phyloP scores from a whole-genome alignment of 2,888 invertebrate genomes.

The Eupithecia subumbrata region DNA sequence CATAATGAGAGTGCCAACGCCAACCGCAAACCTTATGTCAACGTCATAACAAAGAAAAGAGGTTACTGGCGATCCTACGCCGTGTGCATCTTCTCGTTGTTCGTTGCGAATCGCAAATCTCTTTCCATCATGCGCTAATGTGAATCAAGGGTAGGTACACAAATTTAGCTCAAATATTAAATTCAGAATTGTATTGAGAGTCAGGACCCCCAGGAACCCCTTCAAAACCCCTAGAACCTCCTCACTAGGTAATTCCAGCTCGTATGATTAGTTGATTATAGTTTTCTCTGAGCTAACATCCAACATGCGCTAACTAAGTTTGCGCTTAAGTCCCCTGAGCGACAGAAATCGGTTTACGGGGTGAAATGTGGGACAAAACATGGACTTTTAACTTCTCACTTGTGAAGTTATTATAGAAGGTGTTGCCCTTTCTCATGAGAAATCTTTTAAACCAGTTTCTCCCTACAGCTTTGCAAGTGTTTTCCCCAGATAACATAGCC shows the following conservation, averaged over 20 bases:
- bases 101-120: too few species aligned
- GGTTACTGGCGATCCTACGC: too few species aligned
- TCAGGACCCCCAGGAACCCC: neutral
- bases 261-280: slow-evolving; percentile 19
- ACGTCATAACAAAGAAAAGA: too few species aligned
- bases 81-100: too few species aligned
- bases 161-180: neutral
- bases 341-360: slow-evolving; percentile 67
- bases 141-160: neutral
- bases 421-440: too few species aligned
- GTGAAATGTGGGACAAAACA: slow-evolving; percentile 36
- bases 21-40: too few species aligned
- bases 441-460: too few species aligned
- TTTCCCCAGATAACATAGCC: too few species aligned
- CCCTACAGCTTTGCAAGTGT: too few species aligned
- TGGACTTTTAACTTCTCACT: neutral
- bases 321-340: slow-evolving; percentile 55
- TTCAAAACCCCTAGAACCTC: neutral
- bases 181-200: neutral
- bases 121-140: neutral
- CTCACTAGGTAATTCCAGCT: slow-evolving; percentile 20
- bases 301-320: slow-evolving; percentile 68
- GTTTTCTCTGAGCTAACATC: slow-evolving; percentile 43
- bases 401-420: neutral
- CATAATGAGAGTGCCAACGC: too few species aligned